These are phyloP conservation scores for Drosophila burlai DNA, from an alignment of 1,140 invertebrate genomes.

Conservation along the genomic window DNA sequence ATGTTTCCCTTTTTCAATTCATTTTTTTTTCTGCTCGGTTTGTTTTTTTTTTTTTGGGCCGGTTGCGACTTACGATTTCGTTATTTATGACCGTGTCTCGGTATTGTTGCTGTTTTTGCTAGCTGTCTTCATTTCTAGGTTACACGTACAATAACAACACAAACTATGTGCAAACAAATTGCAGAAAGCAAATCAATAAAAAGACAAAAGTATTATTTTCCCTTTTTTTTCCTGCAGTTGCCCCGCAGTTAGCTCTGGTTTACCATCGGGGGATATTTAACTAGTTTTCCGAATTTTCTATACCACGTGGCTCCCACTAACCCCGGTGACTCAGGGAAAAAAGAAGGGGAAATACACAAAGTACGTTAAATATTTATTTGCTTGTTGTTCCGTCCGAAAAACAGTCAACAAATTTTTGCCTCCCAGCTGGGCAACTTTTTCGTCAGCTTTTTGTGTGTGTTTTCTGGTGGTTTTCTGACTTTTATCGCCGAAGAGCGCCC, in stretches of 20 bases:
- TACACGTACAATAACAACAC: slow-evolving; percentile 61
- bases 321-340: not conserved
- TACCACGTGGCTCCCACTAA: slow-evolving; percentile 30
- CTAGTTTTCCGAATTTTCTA: slow-evolving; percentile 69
- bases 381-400: slow-evolving; percentile 35
- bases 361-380: slow-evolving; percentile 67
- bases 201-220: slow-evolving; percentile 25
- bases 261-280: slow-evolving; percentile 60
- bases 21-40: slow-evolving; percentile 14
- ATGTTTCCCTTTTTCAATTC: slow-evolving; percentile 32
- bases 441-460: slow-evolving; percentile 39
- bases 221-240: slow-evolving; percentile 10
- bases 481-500: slow-evolving; percentile 16
- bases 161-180: slow-evolving; percentile 70
- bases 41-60: slow-evolving; percentile 21
- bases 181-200: slow-evolving; percentile 77
- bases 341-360: not conserved
- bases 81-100: slow-evolving; percentile 72
- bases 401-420: slow-evolving; percentile 51
- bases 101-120: slow-evolving; percentile 44
- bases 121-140: slow-evolving; percentile 67
- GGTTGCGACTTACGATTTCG: slow-evolving; percentile 64
- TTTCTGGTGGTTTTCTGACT: slow-evolving; percentile 23
- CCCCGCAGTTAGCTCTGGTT: slow-evolving; percentile 34
- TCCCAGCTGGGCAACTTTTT: slow-evolving; percentile 38